phyloP scores from a whole-genome alignment of 2,113 vertebrate genomes.

The Chloropsis hardwickii region DNA sequence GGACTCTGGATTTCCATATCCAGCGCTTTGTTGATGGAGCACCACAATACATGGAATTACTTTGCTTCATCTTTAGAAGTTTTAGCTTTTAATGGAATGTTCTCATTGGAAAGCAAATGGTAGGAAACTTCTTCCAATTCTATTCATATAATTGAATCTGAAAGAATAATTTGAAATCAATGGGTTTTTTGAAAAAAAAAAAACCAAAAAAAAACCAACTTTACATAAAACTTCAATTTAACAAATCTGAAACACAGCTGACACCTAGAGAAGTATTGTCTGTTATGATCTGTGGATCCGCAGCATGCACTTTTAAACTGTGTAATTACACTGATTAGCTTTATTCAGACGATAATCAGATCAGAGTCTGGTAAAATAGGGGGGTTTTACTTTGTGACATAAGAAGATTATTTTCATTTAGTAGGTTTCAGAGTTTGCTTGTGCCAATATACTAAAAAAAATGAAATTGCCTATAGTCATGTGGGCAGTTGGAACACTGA shows the following conservation, averaged over 20 bases:
- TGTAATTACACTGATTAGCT: conserved; percentile 17
- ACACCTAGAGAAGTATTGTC: neutral
- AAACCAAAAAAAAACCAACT: neutral
- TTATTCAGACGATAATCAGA: conserved; percentile 6
- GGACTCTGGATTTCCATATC: neutral
- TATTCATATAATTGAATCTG: neutral
- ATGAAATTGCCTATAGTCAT: neutral
- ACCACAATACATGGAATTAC: neutral
- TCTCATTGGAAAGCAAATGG: neutral
- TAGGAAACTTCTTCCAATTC: neutral
- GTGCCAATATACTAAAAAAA: neutral
- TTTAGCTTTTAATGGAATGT: neutral
- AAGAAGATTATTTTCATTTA: neutral
- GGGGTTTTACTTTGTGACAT: neutral
- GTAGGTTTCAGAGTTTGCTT: neutral
- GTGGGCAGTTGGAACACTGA: neutral
- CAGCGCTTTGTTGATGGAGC: neutral
- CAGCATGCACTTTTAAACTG: neutral
- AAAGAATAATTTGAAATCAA: neutral
- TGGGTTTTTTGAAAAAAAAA: neutral
- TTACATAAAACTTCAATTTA: neutral
- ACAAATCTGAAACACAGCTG: neutral
- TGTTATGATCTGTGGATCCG: neutral
- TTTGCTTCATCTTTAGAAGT: neutral
- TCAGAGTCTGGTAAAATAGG: neutral